A percentile compares a stretch with the other conserved stretches of the same genome.
These are phyloP conservation scores for Panagrolaimus sp. DNA, from an alignment of 1,140 invertebrate species.

Conservation along the genomic window DNA sequence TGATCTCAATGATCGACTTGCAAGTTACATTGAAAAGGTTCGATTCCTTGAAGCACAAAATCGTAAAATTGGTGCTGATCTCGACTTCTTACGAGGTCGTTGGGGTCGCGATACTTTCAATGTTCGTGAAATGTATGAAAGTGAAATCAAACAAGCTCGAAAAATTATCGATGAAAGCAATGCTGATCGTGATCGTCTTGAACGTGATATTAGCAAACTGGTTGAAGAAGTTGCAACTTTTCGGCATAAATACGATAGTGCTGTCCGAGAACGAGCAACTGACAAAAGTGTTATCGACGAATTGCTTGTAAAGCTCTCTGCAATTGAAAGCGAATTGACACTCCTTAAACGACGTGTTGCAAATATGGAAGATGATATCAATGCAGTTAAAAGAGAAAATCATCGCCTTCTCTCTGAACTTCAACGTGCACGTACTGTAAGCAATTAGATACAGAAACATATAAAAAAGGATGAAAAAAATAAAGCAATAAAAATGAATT, in stretches of 20 bases:
- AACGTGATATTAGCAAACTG: constrained; percentile 35
- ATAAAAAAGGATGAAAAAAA: constrained; percentile 7
- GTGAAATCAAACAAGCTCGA: constrained; percentile 59
- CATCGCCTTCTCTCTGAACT: constrained; percentile 42
- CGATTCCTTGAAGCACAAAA: constrained; percentile 64
- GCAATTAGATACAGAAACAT: constrained; percentile 7
- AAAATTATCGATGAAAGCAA: constrained; percentile 44
- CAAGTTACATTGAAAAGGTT: constrained; percentile 64
- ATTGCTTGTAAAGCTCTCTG: constrained; percentile 46
- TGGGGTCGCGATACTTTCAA: constrained; percentile 63
- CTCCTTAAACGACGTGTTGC: constrained; percentile 52
- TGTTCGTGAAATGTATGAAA: constrained; percentile 63
- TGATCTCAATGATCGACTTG: constrained; percentile 64
- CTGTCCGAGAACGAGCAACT: constrained; percentile 38
- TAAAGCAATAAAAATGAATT: constrained; percentile 17
- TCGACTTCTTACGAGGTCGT: constrained; percentile 61
- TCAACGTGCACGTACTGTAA: constrained; percentile 39
- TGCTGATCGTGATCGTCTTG: constrained; percentile 35
- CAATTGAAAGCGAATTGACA: constrained; percentile 53
- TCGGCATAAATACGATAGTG: constrained; percentile 50
- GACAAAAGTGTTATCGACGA: constrained; percentile 54
- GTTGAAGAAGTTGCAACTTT: constrained; percentile 44
- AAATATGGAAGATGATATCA: constrained; percentile 56
- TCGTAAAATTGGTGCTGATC: constrained; percentile 62
- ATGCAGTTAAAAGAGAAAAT: constrained; percentile 52